Conservation (phyloP, 2,797 vertebrate species). For the Oreonectes daqikongensis region DNA sequence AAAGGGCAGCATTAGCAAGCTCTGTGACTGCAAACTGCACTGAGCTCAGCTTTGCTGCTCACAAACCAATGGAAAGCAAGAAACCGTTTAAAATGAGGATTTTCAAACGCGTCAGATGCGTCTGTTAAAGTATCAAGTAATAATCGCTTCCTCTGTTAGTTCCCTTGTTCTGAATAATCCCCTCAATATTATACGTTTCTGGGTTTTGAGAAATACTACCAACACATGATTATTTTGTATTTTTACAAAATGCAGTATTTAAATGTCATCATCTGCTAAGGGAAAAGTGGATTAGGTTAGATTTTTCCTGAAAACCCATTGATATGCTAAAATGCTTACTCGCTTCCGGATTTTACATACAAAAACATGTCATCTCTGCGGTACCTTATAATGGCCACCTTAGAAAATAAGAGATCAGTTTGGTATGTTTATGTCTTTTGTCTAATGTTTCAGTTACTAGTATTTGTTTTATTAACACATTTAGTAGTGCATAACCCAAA, state of each 20-base stretch:
- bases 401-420: too few relatives aligned
- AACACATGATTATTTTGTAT: neutral
- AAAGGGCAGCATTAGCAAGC: slow-evolving; percentile 24
- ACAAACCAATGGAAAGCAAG: slow-evolving; percentile 37
- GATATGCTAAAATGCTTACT: too few relatives aligned
- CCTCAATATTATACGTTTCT: slow-evolving; percentile 3
- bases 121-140: slow-evolving; percentile 46
- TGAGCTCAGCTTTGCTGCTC: slow-evolving; percentile 45
- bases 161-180: slow-evolving; percentile 12
- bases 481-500: too few relatives aligned
- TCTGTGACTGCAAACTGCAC: slow-evolving; percentile 43
- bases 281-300: slow-evolving; percentile 9
- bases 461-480: neutral
- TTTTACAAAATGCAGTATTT: slow-evolving; percentile 10
- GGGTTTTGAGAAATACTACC: slow-evolving; percentile 20
- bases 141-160: slow-evolving; percentile 38
- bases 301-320: too few relatives aligned
- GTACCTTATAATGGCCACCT: too few relatives aligned
- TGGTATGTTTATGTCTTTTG: too few relatives aligned
- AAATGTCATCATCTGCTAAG: neutral
- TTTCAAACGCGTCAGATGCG: slow-evolving; percentile 42
- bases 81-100: slow-evolving; percentile 30
- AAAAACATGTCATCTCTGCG: too few relatives aligned
- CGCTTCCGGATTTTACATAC: too few relatives aligned
- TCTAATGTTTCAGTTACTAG: neutral